Evolutionary conservation across 2,797 vertebrate genomes (phyloP), one percentile per base, ranked within the genome.

Genomic region (Adrianichthys oophorus): DNA sequence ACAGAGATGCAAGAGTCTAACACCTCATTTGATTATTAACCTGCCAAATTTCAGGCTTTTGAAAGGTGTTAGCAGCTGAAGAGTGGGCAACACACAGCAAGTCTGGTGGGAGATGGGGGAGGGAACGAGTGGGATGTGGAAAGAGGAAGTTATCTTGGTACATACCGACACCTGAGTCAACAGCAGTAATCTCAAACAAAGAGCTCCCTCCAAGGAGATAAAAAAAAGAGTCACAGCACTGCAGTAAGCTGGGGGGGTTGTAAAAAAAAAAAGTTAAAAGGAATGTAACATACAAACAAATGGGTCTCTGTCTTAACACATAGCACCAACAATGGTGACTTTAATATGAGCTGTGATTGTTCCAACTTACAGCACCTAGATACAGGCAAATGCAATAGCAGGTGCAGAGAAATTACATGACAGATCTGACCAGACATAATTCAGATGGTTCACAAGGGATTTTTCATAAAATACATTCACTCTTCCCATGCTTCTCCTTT

Each of bases 161-260:
- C 65, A 78, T 78, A 77, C 61, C 76, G 62, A 79, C 91, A 93
- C 90, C 91, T 92, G 91, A 84, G 83, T 91, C 88, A 92, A 92
- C 89, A 93, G 68, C 66, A 47, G 68, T 4, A 56, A 56, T 65
- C 14, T 53, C 78, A 89, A 87, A 91, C 86, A 89, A 86, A 88
- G 70, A 73, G 37, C 14, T 59, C 48, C 72, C 56, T 80, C 78
- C 21, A 79, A 79, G 65, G 70, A 60, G 76, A 74, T 51, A 82
- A 60, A 42, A 48, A 40, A 83, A 65, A 85, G 74, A 86, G 81
- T 83, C 32, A 37, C 10, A 37, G 78, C 45, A 12, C 50, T 19
- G 60, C 57, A 70, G 63, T 15, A 72, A 72, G 48, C 14, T 26
- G 68, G 4, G 63, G 45, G 56, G 64, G 41, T 47, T 32, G 8